Percentiles rank a stretch among this genome's conserved stretches.
Evolutionary conservation across 2,888 invertebrate genomes (phyloP).

Genomic region (Myopa testacea): DNA sequence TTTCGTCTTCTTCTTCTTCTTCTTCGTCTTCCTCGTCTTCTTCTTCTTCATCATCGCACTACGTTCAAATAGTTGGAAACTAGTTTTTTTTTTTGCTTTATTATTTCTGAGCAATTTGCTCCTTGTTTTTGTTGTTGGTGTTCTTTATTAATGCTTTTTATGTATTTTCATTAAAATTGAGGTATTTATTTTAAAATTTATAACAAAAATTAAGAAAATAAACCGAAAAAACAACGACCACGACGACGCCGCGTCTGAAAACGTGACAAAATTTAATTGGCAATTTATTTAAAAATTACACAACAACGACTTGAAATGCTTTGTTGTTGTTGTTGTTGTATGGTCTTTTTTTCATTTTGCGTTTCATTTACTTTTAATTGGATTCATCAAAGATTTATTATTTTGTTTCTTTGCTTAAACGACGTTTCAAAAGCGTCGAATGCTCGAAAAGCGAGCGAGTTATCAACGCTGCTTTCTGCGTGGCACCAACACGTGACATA

Average conservation of each 20-base stretch:
- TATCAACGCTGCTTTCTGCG: too few species aligned
- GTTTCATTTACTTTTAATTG: constrained; percentile 6
- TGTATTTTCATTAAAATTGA: constrained; percentile 18
- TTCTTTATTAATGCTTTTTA: constrained; percentile 16
- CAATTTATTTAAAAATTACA: constrained; percentile 25
- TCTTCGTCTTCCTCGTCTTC: neutral
- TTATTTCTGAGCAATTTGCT: constrained; percentile 12
- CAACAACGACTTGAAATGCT: constrained; percentile 4
- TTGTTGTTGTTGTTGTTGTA: constrained; percentile 19
- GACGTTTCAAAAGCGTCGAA: too few species aligned
- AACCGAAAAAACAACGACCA: neutral
- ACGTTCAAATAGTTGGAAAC: constrained; percentile 5
- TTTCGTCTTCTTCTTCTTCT: neutral
- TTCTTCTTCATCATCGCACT: neutral
- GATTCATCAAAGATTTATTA: neutral
- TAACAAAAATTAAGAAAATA: constrained; percentile 15
- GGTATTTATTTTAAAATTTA: constrained; percentile 25
- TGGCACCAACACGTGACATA: too few species aligned
- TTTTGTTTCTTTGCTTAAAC: neutral
- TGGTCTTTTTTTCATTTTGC: constrained; percentile 3
- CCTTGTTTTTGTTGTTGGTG: neutral
- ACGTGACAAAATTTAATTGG: constrained; percentile 39
- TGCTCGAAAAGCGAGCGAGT: too few species aligned
- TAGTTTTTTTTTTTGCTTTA: constrained; percentile 15
- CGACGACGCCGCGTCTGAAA: constrained; percentile 37